phyloP scores from a whole-genome alignment of 2,888 invertebrate species.

The Acanthoscelides obtectus region DNA sequence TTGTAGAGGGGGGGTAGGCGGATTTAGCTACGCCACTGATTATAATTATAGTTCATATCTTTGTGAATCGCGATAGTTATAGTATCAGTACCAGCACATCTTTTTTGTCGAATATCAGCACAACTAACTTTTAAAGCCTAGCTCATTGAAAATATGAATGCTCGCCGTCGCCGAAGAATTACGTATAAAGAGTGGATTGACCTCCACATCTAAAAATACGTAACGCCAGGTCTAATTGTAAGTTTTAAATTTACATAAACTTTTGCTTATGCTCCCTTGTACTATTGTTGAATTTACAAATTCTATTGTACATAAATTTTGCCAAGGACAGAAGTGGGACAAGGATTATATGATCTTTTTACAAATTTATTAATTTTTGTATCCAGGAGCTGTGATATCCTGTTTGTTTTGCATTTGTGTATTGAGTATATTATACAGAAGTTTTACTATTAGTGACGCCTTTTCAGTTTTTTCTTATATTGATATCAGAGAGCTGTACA shows the following conservation, averaged over 20 bases:
- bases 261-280: slow-evolving; percentile 1
- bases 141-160: too few species aligned
- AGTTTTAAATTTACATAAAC: neutral
- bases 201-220: neutral
- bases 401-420: slow-evolving; percentile 10
- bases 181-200: too few species aligned
- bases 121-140: too few species aligned
- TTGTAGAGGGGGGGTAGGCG: too few species aligned
- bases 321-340: neutral
- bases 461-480: slow-evolving; percentile 8
- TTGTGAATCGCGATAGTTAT: too few species aligned
- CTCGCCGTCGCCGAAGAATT: too few species aligned
- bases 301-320: slow-evolving; percentile 24
- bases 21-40: too few species aligned
- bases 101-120: too few species aligned
- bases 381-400: slow-evolving; percentile 16
- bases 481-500: slow-evolving; percentile 3
- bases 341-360: neutral
- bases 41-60: too few species aligned
- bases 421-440: slow-evolving; percentile 2
- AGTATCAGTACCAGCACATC: too few species aligned
- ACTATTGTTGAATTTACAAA: slow-evolving; percentile 12
- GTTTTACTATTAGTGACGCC: neutral
- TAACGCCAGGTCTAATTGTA: neutral
- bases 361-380: slow-evolving; percentile 8